A percentile compares a stretch with the other conserved stretches of the same genome.
Evolutionary conservation across 2,113 vertebrate species (phyloP).

Genomic region (Clinocottus analis): DNA sequence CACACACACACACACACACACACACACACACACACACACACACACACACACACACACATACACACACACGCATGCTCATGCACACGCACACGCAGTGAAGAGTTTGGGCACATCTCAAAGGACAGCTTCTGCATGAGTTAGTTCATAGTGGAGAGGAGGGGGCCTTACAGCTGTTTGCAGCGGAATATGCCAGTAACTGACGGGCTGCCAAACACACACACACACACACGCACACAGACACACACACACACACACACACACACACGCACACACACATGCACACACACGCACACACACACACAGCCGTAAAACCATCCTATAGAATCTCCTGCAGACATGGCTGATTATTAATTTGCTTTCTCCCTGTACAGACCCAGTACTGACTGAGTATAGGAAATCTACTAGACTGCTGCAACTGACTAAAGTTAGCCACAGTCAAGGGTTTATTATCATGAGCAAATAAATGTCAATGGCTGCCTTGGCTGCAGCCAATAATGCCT

Average conservation of each 20-base stretch:
- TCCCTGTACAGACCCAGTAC: constrained; percentile 11
- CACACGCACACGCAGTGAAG: constrained; percentile 51
- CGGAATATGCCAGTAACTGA: constrained; percentile 70
- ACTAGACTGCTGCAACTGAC: neutral
- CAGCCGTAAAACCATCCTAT: constrained; percentile 8
- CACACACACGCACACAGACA: constrained; percentile 21
- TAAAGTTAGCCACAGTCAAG: constrained; percentile 15
- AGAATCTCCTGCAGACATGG: constrained; percentile 45
- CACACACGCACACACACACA: constrained; percentile 17
- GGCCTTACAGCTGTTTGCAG: constrained; percentile 80
- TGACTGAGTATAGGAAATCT: constrained; percentile 31
- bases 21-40: neutral
- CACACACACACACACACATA: neutral
- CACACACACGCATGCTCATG: constrained; percentile 13
- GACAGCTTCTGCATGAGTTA: constrained; percentile 80
- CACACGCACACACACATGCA: constrained; percentile 17
- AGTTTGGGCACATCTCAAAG: constrained; percentile 74
- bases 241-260: constrained; percentile 24
- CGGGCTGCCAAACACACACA: constrained; percentile 58
- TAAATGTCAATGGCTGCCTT: constrained; percentile 52
- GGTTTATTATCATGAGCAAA: constrained; percentile 31
- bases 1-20: neutral
- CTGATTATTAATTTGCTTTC: constrained; percentile 35
- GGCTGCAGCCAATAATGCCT: constrained; percentile 26
- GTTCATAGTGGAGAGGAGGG: constrained; percentile 64